Percentiles rank a stretch among this genome's conserved stretches.
phyloP scores from a whole-genome alignment of 1,140 invertebrate genomes.

The Atopsyche davidsoni region DNA sequence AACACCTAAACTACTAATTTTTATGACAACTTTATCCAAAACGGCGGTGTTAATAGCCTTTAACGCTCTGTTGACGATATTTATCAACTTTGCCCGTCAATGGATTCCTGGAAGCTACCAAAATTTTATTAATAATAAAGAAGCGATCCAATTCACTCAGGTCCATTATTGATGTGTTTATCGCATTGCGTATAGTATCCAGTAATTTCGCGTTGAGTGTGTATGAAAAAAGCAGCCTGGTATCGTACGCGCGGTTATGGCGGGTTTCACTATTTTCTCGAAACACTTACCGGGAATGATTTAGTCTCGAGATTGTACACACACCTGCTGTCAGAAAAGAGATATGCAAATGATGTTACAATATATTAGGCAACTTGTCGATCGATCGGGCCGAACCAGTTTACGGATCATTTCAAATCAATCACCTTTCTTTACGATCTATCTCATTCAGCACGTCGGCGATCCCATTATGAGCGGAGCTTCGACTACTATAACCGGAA shows the following conservation, averaged over 20 bases:
- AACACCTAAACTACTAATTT: slow-evolving; percentile 6
- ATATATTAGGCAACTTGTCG: slow-evolving; percentile 31
- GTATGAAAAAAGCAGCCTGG: slow-evolving; percentile 13
- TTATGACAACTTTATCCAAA: slow-evolving; percentile 2
- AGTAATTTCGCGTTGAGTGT: not conserved
- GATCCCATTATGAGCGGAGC: slow-evolving; percentile 23
- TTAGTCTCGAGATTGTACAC: slow-evolving; percentile 29
- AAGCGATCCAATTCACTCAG: no score
- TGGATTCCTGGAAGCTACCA: no score
- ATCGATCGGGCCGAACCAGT: slow-evolving; percentile 30
- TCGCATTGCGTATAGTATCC: no score
- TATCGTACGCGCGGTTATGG: no score
- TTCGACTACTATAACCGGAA: slow-evolving; percentile 20
- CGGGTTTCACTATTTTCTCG: no score
- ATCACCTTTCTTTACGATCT: slow-evolving; percentile 31
- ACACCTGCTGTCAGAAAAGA: slow-evolving; percentile 24
- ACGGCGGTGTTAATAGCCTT: not conserved
- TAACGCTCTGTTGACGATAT: no score
- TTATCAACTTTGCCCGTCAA: no score
- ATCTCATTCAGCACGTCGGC: slow-evolving; percentile 25
- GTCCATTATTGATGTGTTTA: no score
- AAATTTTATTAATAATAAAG: no score
- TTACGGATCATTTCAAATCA: slow-evolving; percentile 30
- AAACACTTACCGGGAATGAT: slow-evolving; percentile 28
- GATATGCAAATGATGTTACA: slow-evolving; percentile 31